phyloP scores from a whole-genome alignment of 1,140 invertebrate genomes.

The Caerostris extrusa region DNA sequence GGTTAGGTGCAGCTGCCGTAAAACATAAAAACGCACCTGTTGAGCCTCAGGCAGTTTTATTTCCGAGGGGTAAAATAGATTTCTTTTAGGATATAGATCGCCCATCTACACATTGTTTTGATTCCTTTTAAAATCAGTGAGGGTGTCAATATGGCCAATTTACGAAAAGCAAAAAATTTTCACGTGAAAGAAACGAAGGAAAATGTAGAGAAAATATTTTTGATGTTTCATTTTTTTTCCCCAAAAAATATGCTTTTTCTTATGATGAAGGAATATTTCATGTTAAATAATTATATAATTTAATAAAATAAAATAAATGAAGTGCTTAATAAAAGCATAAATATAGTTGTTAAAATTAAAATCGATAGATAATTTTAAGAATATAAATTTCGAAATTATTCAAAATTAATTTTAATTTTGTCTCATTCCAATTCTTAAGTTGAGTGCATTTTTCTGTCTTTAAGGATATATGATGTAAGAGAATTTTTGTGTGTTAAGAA shows the following conservation, averaged over 20 bases:
- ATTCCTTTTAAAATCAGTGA: slow-evolving; percentile 5
- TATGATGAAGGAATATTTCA: too few species aligned
- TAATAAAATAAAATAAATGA: not conserved
- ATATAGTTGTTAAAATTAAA: not conserved
- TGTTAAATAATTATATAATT: not conserved
- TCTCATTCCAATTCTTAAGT: too few species aligned
- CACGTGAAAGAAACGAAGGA: not conserved
- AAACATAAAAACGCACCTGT: slow-evolving; percentile 48
- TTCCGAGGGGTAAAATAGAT: not conserved
- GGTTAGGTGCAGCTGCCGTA: slow-evolving; percentile 27
- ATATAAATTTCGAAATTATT: too few species aligned
- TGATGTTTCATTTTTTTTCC: not conserved
- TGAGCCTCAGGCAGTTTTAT: slow-evolving; percentile 22
- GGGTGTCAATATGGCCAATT: not conserved
- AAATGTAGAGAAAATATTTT: not conserved
- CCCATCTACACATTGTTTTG: not conserved
- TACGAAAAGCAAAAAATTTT: not conserved
- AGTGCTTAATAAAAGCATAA: not conserved
- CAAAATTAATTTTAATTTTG: too few species aligned
- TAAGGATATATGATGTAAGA: too few species aligned
- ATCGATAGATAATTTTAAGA: too few species aligned
- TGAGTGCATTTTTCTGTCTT: too few species aligned
- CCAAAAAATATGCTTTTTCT: not conserved
- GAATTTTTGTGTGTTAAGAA: too few species aligned
- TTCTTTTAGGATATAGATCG: slow-evolving; percentile 7